Evolutionary conservation across 1,140 invertebrate species (phyloP).

Genomic region (Wiebesia pumilae): DNA sequence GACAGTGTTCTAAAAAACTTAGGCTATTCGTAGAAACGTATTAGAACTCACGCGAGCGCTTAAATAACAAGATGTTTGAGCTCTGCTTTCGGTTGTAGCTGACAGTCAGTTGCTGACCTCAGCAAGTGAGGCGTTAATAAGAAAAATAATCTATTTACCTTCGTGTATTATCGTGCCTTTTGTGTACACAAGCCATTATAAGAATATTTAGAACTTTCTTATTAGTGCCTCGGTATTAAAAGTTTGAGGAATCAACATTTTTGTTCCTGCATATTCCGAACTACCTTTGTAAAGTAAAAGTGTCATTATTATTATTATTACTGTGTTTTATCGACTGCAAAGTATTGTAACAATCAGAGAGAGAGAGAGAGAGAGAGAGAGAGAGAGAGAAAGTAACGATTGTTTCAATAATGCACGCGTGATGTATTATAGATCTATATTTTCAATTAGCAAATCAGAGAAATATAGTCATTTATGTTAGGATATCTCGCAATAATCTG

Average conservation of each 20-base stretch:
- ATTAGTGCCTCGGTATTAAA: not conserved
- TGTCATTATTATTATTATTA: too few species aligned
- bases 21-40: not conserved
- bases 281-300: not conserved
- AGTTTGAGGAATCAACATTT: not conserved
- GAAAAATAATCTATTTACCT: constrained; percentile 9
- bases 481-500: too few species aligned
- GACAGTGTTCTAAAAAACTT: not conserved
- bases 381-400: too few species aligned
- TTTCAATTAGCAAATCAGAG: not conserved
- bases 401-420: too few species aligned
- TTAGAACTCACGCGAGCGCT: not conserved
- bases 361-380: too few species aligned
- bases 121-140: not conserved
- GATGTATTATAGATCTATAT: too few species aligned
- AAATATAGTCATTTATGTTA: not conserved
- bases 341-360: too few species aligned
- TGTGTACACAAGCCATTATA: not conserved
- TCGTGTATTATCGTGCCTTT: too few species aligned
- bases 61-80: not conserved
- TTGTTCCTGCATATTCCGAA: not conserved
- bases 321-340: too few species aligned
- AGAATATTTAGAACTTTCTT: constrained; percentile 1
- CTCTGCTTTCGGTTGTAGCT: not conserved
- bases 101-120: not conserved